These are phyloP conservation scores for Eilema depressum DNA, from an alignment of 2,888 invertebrate species.

Conservation along the genomic window DNA sequence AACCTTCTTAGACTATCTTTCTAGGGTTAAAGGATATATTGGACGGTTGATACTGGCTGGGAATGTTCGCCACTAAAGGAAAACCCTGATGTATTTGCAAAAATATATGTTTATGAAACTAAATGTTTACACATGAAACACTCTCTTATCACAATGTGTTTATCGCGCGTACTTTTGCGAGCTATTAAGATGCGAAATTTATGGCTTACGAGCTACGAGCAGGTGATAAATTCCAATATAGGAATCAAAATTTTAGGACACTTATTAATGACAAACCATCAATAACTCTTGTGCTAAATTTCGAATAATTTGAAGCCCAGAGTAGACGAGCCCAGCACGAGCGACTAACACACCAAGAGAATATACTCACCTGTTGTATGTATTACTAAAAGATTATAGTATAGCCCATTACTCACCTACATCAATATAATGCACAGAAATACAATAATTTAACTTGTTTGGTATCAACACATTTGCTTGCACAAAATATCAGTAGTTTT, in stretches of 20 bases:
- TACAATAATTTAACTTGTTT: conserved; percentile 46
- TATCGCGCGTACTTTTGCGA: conserved; percentile 32
- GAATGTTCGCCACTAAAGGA: too few species aligned
- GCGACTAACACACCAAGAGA: not conserved
- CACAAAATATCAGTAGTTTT: conserved; percentile 47
- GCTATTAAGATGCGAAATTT: conserved; percentile 31
- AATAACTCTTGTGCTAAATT: not conserved
- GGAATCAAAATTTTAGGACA: not conserved
- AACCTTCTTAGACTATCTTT: too few species aligned
- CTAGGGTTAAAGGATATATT: not conserved
- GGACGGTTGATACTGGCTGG: too few species aligned
- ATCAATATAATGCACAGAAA: conserved; percentile 52
- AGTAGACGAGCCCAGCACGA: not conserved
- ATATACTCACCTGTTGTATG: conserved; percentile 31
- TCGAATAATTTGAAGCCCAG: not conserved
- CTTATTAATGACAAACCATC: not conserved
- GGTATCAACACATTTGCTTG: conserved; percentile 74
- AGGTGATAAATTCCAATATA: conserved; percentile 4
- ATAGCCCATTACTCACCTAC: conserved; percentile 64
- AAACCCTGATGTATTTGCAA: not conserved
- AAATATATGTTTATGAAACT: not conserved
- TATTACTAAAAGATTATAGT: conserved; percentile 13
- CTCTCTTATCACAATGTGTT: conserved; percentile 44
- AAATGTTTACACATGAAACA: conserved; percentile 43
- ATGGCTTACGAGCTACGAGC: conserved; percentile 26